Evolutionary conservation across 2,113 vertebrate species (phyloP).

Genomic region (Apeltes quadracus): DNA sequence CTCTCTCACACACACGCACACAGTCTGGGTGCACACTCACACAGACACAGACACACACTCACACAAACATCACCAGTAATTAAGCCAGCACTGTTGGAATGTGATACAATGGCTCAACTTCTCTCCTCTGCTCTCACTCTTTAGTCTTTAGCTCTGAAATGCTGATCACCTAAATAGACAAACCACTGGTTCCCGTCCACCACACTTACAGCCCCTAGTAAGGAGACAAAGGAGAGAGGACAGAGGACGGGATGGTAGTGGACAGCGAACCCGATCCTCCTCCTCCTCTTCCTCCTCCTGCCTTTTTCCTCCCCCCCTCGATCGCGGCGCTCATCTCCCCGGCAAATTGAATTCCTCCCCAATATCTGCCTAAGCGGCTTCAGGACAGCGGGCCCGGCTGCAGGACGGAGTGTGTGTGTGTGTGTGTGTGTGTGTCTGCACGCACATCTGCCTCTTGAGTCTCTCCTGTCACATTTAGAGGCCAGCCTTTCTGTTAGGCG

Average conservation of each 20-base stretch:
- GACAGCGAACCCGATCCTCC: conserved; percentile 40
- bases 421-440: neutral
- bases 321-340: conserved; percentile 54
- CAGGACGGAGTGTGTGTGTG: conserved; percentile 1
- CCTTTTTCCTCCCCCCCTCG: conserved; percentile 48
- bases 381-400: neutral
- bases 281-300: conserved; percentile 42
- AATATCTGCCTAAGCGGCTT: conserved; percentile 62
- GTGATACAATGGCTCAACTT: conserved; percentile 39
- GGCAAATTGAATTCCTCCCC: conserved; percentile 67
- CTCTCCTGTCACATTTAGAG: conserved; percentile 53
- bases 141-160: conserved; percentile 28
- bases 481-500: conserved; percentile 48
- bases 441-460: conserved; percentile 35
- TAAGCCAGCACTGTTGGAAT: conserved; percentile 37
- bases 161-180: neutral
- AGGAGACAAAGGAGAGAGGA: conserved; percentile 11
- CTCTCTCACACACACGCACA: neutral
- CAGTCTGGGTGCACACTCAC: neutral
- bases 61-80: conserved; percentile 36
- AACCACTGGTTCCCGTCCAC: neutral
- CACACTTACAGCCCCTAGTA: conserved; percentile 16
- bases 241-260: conserved; percentile 26
- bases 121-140: conserved; percentile 15
- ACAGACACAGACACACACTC: neutral